Base-by-base conservation (phyloP, 2,113 vertebrate species). In the Plecotus auritus region DNA sequence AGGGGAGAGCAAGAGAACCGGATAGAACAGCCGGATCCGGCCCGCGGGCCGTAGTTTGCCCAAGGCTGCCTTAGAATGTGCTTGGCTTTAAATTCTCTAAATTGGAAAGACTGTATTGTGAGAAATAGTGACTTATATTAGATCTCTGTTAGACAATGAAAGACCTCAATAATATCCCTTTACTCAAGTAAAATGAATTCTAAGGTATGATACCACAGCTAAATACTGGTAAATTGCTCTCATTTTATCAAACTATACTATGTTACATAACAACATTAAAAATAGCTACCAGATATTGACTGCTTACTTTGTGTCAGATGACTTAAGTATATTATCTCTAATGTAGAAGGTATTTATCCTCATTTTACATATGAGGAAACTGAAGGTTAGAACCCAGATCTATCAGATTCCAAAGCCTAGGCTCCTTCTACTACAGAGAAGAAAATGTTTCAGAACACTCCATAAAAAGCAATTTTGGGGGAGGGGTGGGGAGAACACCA, bases 11-110 rank as follows among this genome's bases (percentile, higher is more conserved):
- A n/a, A n/a, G n/a, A n/a, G n/a, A n/a, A n/a, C n/a, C n/a, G n/a
- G n/a, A n/a, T n/a, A n/a, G n/a, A n/a, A n/a, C n/a, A n/a, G n/a
- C n/a, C n/a, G n/a, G n/a, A n/a, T n/a, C n/a, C n/a, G n/a, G n/a
- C n/a, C n/a, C n/a, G n/a, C n/a, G n/a, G n/a, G n/a, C n/a, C n/a
- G n/a, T n/a, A n/a, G n/a, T n/a, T n/a, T n/a, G n/a, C n/a, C n/a
- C n/a, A n/a, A n/a, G n/a, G n/a, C n/a, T n/a, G n/a, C n/a, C n/a
- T 97, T 49, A 91, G 16, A 84, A 91, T 61, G 1, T 74, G 67
- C 32, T 64, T 45, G 37, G 42, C 17, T 87, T 84, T 49, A 87
- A 0, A 64, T 64, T 26, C 9, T 84, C 73, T 74, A 77, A 81
- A 90, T n/a, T 78, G 23, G 14, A 88, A 89, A 82, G 16, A 84